Evolutionary conservation across 1,140 invertebrate species (phyloP), one percentile per base, ranked within the genome.

Genomic region (Sinonovacula constricta): DNA sequence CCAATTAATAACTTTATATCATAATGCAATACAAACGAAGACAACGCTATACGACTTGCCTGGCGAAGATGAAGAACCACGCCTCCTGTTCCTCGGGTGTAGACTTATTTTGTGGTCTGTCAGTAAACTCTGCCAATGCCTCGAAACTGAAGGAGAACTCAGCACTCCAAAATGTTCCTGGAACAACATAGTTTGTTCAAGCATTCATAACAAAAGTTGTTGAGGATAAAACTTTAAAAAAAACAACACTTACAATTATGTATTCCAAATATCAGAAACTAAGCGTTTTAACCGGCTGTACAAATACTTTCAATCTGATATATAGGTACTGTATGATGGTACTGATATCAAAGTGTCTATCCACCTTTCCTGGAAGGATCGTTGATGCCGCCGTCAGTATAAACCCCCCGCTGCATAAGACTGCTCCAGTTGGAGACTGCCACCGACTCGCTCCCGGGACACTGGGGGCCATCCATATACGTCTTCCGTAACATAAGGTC

Each of bases 1-100:
- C n/a, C n/a, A n/a, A n/a, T n/a, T n/a, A n/a, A n/a, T n/a, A n/a
- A n/a, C n/a, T n/a, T n/a, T n/a, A n/a, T n/a, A n/a, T n/a, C n/a
- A n/a, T n/a, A n/a, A n/a, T n/a, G n/a, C n/a, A n/a, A n/a, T n/a
- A n/a, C n/a, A n/a, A n/a, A n/a, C n/a, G n/a, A n/a, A n/a, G n/a
- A n/a, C n/a, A n/a, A n/a, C n/a, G n/a, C n/a, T 53, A 53, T n/a
- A 53, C 18, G 36, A 24, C 15, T 34, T 59, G 65, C 71, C 71
- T 74, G 24, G 71, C 71, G 24, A 74, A 74, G 34, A 74, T 74
- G n/a, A 74, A 74, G 49, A 74, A 74, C 71, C 71, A 74, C 15
- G 71, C 59, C 31, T 74, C 71, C 3, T 65, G 14, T 1, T 4
- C 30, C 2, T 51, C 49, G 33, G 71, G 71, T 22, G 59, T 54